Evolutionary conservation across 1,140 invertebrate genomes (phyloP), one percentile per base, ranked within the genome.

Genomic region (Lerema accius): DNA sequence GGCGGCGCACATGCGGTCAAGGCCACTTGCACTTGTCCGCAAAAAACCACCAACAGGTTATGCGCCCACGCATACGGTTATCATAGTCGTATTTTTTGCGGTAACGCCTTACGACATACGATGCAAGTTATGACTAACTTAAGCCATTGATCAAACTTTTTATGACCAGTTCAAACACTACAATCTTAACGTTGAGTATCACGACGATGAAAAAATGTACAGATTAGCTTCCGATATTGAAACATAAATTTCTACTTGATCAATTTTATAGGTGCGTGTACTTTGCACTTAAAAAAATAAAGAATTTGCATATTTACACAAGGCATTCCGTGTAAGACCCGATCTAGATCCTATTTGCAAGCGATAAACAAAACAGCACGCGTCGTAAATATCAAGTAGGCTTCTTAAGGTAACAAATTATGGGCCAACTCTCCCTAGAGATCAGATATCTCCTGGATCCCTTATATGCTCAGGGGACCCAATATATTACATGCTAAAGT

Each of bases 1-100:
- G 73, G 62, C 65, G 69, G 56, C 48, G 49, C 65, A 53, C 49
- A 55, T 39, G 55, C 69, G 65, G 65, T 67, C 65, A 67, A 67
- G 65, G 65, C 51, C 65, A 17, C 43, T 49, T 65, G 77, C 78
- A 86, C 81, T 76, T 80, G 79, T 42, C 64, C 68, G 80, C 81
- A 85, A 89, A 89, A 85, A 83, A 70, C 56, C 15, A 19, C 49
- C 63, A 80, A 82, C 83, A 73, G 80, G 83, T 88, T 82, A 68
- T 71, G 70, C 67, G 69, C 74, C 67, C 69, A 73, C 74, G 70
- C 67, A 69, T 77, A 56, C 53, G 71, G 61, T 76, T 78, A 80
- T 73, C 67, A 75, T 74, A 76, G 67, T 46, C 67, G 39, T 49
- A 59, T 78, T 78, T 80, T 77, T 76, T 77, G 66, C 68, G 45